Evolutionary conservation across 2,888 invertebrate genomes (phyloP).

Genomic region (Catotricha subobsoleta): DNA sequence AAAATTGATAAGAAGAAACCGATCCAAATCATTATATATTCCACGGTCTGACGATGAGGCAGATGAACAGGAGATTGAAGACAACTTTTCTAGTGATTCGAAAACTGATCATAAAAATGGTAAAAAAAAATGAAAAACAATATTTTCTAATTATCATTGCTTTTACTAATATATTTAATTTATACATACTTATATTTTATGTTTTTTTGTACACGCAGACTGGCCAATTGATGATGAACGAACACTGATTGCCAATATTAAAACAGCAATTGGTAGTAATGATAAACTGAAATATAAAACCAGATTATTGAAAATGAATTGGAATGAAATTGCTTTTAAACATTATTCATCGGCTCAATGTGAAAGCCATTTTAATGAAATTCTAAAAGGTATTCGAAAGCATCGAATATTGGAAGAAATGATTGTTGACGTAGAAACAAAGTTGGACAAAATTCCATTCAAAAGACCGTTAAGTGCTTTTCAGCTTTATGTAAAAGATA

Average conservation of each 20-base stretch:
- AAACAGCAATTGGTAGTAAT: not conserved
- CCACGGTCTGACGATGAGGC: too few species aligned
- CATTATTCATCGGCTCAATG: not conserved
- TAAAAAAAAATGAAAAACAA: too few species aligned
- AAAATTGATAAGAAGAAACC: too few species aligned
- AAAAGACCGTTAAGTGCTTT: not conserved
- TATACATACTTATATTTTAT: not conserved
- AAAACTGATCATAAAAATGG: too few species aligned
- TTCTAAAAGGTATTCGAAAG: not conserved
- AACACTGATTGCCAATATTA: not conserved
- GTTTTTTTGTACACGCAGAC: not conserved
- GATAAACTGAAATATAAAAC: conserved; percentile 1
- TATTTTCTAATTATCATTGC: too few species aligned
- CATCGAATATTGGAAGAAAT: conserved; percentile 1
- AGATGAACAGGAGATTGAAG: too few species aligned
- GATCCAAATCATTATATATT: too few species aligned
- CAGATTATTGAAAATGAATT: not conserved
- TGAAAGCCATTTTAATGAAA: not conserved
- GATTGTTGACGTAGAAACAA: not conserved
- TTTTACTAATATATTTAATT: not conserved
- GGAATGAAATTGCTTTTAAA: not conserved
- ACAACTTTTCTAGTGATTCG: too few species aligned
- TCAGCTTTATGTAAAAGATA: not conserved
- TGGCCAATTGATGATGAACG: conserved; percentile 2
- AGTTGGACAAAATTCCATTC: not conserved